Evolutionary conservation across 2,797 vertebrate species (phyloP), one percentile per base, ranked within the genome.

Genomic region (Macropodus opercularis): DNA sequence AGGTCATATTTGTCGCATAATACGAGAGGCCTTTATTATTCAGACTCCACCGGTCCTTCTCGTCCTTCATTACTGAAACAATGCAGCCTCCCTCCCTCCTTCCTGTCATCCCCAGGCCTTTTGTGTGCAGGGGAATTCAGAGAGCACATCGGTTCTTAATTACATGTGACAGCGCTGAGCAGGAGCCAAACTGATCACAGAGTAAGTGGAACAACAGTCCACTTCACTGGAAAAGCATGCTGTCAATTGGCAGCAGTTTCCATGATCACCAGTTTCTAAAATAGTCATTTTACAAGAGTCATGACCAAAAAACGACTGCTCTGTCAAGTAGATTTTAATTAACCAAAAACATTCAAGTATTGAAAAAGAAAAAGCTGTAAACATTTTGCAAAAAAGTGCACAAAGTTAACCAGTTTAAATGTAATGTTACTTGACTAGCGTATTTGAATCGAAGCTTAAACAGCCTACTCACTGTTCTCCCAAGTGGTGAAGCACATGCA

Each of bases 131-230:
- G 19, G 53, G 81, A 61, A 79, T 54, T 62, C 63, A 61, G 38
- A 6, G 14, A 53, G 73, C 71, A 68, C 65, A 83, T 83, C 64
- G 75, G 72, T 73, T 63, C 51, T 79, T 93, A 91, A 92, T 92
- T 91, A 87, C 83, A 88, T 73, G 75, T 85, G 91, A 88, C 91
- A 92, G 89, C 53, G 80, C 69, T 72, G 79, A 81, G 55, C 50
- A 42, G 54, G 80, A 83, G 79, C 85, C 84, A 88, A 85, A 75
- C 49, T 34, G 23, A 69, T 75, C 73, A 80, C 65, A 80, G 87
- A 41, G 67, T 41, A 46, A 61, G 54, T 41, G 56, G 80, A 81
- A 85, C 75, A 88, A 87, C 81, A 79, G 71, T 15, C 65, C 62
- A 34, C 53, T 83, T 86, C 68, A 67, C 55, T 56, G 53, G 17